A percentile compares a stretch with the other conserved stretches of the same genome.
Conservation (phyloP, 2,113 vertebrate genomes). For the Hiodon tergisus region DNA sequence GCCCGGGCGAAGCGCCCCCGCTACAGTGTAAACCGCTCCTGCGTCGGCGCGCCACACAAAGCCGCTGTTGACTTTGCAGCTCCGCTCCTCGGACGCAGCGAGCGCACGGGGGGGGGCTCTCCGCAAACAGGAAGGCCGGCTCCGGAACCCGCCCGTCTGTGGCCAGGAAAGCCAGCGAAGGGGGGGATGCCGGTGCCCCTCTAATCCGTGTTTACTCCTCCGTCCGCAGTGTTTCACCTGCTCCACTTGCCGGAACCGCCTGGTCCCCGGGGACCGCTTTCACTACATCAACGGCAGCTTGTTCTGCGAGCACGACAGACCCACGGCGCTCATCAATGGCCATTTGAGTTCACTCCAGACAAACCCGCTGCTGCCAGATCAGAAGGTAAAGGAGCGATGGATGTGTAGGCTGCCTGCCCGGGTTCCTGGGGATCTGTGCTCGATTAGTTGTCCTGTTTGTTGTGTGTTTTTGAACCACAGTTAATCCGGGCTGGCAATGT, state of each 20-base stretch:
- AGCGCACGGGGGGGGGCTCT: not conserved
- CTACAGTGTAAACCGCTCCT: not conserved
- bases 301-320: constrained; percentile 99
- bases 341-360: constrained; percentile 99
- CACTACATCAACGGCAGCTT: constrained; percentile 99
- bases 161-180: not conserved
- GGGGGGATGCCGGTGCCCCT: constrained; percentile 18
- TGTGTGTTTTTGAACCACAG: too few relatives aligned
- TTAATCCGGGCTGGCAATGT: too few relatives aligned
- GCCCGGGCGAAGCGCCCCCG: too few relatives aligned
- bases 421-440: not conserved
- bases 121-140: not conserved
- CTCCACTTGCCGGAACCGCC: constrained; percentile 99
- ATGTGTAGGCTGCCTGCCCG: not conserved
- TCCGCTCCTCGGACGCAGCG: constrained; percentile 2
- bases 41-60: not conserved
- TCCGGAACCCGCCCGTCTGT: not conserved
- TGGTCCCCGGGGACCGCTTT: constrained; percentile 96
- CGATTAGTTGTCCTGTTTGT: too few relatives aligned
- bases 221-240: constrained; percentile 92
- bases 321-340: constrained; percentile 98
- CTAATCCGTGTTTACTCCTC: constrained; percentile 7
- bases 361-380: constrained; percentile 97
- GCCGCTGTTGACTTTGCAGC: constrained; percentile 1
- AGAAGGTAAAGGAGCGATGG: constrained; percentile 82